These are phyloP conservation scores for Temnothorax ravouxi DNA, from an alignment of 2,888 invertebrate genomes.

Conservation along the genomic window DNA sequence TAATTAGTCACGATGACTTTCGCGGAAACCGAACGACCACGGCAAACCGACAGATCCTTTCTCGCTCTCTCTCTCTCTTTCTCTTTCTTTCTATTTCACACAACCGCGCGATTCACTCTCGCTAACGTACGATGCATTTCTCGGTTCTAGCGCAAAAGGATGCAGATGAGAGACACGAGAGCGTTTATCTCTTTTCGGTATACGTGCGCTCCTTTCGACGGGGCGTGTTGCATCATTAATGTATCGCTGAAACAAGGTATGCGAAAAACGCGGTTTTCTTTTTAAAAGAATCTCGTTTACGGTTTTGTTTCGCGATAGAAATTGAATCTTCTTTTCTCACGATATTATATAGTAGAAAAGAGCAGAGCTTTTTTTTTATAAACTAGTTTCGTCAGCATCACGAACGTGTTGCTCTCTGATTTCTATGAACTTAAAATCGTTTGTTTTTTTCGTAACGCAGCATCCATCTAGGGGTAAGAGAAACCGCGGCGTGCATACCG, in stretches of 20 bases:
- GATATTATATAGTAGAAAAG: background rate
- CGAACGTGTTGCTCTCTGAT: background rate
- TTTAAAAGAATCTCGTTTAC: background rate
- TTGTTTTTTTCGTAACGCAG: background rate
- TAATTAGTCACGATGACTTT: constrained; percentile 78
- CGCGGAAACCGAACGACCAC: constrained; percentile 48
- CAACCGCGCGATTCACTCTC: background rate
- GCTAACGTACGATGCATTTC: background rate
- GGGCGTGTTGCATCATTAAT: background rate
- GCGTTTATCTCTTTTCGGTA: background rate
- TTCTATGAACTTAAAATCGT: constrained; percentile 6
- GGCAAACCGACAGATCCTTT: constrained; percentile 1
- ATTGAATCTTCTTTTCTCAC: constrained; percentile 1
- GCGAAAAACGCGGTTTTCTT: background rate
- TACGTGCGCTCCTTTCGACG: background rate
- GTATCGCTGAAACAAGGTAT: background rate
- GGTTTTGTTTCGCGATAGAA: background rate
- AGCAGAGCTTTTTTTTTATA: background rate
- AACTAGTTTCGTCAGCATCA: background rate
- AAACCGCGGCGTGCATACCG: constrained; percentile 41
- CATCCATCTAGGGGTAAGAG: background rate
- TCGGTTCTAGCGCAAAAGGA: constrained; percentile 16
- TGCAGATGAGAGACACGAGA: background rate
- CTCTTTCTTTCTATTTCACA: background rate
- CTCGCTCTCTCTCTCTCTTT: background rate